These are phyloP conservation scores for Psammodynastes pulverulentus DNA, from an alignment of 2,113 vertebrate species.

Conservation along the genomic window DNA sequence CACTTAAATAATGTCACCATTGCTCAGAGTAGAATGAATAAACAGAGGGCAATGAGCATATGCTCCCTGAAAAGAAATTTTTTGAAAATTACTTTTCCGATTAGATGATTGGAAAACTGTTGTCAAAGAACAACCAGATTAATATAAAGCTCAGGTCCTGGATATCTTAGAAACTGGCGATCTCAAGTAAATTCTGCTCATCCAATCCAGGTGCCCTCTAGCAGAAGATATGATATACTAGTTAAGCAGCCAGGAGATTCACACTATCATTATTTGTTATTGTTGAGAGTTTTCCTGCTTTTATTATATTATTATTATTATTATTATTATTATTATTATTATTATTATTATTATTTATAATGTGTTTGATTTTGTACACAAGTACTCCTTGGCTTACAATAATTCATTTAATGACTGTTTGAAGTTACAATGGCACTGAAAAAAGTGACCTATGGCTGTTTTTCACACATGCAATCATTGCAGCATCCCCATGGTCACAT, in stretches of 20 bases:
- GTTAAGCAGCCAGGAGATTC: not conserved
- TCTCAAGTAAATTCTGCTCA: not conserved
- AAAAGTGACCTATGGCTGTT: not conserved
- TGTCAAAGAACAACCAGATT: not conserved
- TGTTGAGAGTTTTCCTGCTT: not conserved
- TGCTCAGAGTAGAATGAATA: constrained; percentile 70
- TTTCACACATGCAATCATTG: not conserved
- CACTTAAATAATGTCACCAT: constrained; percentile 75
- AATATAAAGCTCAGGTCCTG: not conserved
- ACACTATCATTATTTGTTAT: not conserved
- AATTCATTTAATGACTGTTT: not conserved
- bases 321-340: not conserved
- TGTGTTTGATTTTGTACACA: not conserved
- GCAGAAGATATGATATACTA: not conserved
- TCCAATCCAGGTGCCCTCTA: not conserved
- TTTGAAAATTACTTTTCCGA: constrained; percentile 55
- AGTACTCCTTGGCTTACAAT: not conserved
- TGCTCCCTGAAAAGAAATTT: constrained; percentile 53
- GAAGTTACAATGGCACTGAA: not conserved
- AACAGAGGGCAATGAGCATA: constrained; percentile 58
- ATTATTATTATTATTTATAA: not conserved
- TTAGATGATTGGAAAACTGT: constrained; percentile 26
- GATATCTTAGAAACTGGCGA: not conserved
- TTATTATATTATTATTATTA: not conserved
- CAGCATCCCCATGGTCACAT: not conserved